Conservation (phyloP, 37 sponge, comb jelly and placozoan genomes). For the Cladorhizidae sp. region DNA sequence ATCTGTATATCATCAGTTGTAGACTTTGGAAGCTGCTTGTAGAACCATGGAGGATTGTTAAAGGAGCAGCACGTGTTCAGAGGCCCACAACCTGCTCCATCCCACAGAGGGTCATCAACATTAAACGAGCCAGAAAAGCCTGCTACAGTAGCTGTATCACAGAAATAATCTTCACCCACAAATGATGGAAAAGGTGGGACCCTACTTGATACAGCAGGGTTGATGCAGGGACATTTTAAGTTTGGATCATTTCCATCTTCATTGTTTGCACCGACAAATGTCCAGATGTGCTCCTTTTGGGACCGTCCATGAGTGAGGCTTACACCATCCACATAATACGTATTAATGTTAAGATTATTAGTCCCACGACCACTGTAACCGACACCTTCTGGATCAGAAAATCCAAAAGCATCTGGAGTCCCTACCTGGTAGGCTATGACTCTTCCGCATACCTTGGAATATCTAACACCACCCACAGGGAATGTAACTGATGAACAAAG, state of each 20-base stretch:
- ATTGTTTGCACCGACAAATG: conserved; percentile 12
- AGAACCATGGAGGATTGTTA: conserved; percentile 38
- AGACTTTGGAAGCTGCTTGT: not conserved
- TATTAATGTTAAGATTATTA: not conserved
- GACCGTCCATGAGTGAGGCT: conserved; percentile 22
- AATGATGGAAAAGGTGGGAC: not conserved
- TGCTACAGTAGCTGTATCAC: conserved; percentile 2
- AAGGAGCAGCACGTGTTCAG: conserved; percentile 3
- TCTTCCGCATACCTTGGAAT: conserved; percentile 57
- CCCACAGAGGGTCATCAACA: conserved; percentile 38
- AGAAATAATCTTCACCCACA: conserved; percentile 24
- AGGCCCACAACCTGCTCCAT: conserved; percentile 28
- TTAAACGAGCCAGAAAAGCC: not conserved
- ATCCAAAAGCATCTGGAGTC: conserved; percentile 22
- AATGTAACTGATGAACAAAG: conserved; percentile 35
- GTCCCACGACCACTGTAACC: not conserved
- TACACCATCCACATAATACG: conserved; percentile 29
- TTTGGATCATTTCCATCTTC: not conserved
- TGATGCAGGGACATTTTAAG: not conserved
- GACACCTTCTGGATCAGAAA: too few relatives aligned
- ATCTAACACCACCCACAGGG: conserved; percentile 13
- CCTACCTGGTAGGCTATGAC: conserved; percentile 43
- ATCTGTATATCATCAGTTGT: conserved; percentile 37
- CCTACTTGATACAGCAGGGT: not conserved
- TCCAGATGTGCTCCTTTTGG: conserved; percentile 32